Conservation (phyloP, 2,888 invertebrate species). For the Nephrotoma appendiculata region DNA sequence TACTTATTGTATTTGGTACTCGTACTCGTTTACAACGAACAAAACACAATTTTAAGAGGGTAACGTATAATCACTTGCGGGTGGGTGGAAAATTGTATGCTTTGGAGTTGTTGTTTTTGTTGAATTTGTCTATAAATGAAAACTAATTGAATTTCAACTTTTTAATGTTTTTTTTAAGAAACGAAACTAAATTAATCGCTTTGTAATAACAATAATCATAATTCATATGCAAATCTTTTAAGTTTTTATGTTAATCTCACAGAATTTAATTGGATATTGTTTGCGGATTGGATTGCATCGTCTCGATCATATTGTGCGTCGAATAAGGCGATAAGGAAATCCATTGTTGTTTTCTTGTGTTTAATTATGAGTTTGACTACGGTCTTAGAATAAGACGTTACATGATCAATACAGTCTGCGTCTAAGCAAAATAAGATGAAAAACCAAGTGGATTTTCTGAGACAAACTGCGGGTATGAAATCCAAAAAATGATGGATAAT, state of each 20-base stretch:
- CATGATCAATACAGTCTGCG: too few species aligned
- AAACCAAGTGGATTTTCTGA: too few species aligned
- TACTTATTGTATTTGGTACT: not conserved
- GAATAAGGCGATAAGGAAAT: too few species aligned
- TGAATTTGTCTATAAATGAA: not conserved
- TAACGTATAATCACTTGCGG: not conserved
- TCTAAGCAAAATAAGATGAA: too few species aligned
- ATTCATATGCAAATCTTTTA: not conserved
- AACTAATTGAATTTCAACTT: not conserved
- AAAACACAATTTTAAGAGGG: not conserved
- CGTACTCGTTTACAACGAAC: not conserved
- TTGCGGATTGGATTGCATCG: too few species aligned
- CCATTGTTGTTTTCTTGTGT: too few species aligned
- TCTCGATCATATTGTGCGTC: too few species aligned
- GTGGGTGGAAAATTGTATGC: not conserved
- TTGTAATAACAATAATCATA: not conserved
- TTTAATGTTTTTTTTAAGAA: not conserved
- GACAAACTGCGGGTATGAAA: too few species aligned
- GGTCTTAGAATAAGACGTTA: too few species aligned
- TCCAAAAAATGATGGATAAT: too few species aligned
- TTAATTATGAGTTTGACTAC: too few species aligned
- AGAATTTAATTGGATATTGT: not conserved
- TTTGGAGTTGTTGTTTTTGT: not conserved
- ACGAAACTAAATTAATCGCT: not conserved
- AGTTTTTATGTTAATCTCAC: not conserved